Evolutionary conservation across 1,140 invertebrate species (phyloP), one percentile per base, ranked within the genome.

Genomic region (Mesaphorura yosii): DNA sequence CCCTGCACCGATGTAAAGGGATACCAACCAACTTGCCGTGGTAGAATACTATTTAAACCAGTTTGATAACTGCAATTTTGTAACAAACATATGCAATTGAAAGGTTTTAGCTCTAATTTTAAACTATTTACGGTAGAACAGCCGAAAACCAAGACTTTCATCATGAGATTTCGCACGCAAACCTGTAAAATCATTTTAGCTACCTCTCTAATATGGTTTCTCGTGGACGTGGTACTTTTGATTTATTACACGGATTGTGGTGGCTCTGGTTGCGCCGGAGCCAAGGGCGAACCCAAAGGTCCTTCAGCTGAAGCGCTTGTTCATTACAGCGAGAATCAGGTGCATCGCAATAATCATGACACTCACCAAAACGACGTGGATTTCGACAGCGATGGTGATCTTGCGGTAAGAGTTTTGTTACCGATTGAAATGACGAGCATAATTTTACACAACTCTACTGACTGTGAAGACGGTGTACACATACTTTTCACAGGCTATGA

Each of bases 151-250:
- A n/a, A n/a, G n/a, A n/a, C n/a, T n/a, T n/a, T n/a, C 19, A 25
- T 51, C 31, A 63, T 63, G 61, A 46, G 57, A 75, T 79, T 90
- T 68, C 80, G 87, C 66, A 84, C 88, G 72, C 88, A 92, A 70
- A 92, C 88, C 50, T 95, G 89, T 71, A 88, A 90, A 67, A 86
- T 97, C 58, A 86, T 98, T 60, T 72, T 96, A 57, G 74, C 90
- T 58, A 96, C 93, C 53, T 96, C 92, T 0, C 72, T 98, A 51
- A 88, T 92, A 37, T 97, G 93, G 93, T 83, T 96, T 64, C 75
- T 96, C 62, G 76, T 97, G 31, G 90, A 92, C 71, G 87, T 93
- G 22, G 78, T 86, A 49, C 73, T 97, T 29, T 75, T 98, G 41
- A 88, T 91, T 71, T 84, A 91, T 70, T 96, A 90, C 71, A 89